Conservation (phyloP, 2,888 invertebrate genomes). For the Falcaria lacertinaria region DNA sequence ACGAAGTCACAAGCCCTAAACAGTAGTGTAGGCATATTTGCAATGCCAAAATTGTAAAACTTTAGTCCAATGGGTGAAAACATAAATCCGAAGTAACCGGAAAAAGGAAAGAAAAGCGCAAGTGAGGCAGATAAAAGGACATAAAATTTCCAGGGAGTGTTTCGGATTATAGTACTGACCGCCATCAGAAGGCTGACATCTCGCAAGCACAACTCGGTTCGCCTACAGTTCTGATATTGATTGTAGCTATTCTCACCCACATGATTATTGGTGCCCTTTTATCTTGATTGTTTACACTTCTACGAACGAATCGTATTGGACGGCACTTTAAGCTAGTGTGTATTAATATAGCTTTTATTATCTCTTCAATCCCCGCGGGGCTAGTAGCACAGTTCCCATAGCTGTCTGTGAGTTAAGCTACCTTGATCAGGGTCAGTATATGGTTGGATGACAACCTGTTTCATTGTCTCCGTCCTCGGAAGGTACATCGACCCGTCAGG, state of each 20-base stretch:
- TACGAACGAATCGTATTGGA: not conserved
- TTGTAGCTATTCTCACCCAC: conserved; percentile 4
- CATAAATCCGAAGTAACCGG: not conserved
- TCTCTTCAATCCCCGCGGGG: no score
- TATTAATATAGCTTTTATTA: no score
- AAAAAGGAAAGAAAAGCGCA: not conserved
- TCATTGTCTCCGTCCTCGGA: no score
- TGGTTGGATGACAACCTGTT: no score
- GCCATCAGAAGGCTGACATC: conserved; percentile 2
- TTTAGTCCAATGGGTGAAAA: not conserved
- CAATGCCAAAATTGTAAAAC: no score
- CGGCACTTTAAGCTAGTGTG: not conserved
- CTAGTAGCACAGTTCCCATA: no score
- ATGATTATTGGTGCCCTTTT: conserved; percentile 1
- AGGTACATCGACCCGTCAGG: no score
- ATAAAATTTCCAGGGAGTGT: conserved; percentile 5
- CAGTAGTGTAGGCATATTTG: not conserved
- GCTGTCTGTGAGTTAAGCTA: no score
- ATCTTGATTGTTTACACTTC: not conserved
- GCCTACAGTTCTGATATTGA: conserved; percentile 3
- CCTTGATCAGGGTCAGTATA: no score
- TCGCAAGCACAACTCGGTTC: conserved; percentile 2
- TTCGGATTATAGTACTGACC: conserved; percentile 4
- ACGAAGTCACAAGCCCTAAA: not conserved
- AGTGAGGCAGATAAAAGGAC: not conserved